phyloP scores from a whole-genome alignment of 2,797 vertebrate genomes.

The Gallinago stenura region DNA sequence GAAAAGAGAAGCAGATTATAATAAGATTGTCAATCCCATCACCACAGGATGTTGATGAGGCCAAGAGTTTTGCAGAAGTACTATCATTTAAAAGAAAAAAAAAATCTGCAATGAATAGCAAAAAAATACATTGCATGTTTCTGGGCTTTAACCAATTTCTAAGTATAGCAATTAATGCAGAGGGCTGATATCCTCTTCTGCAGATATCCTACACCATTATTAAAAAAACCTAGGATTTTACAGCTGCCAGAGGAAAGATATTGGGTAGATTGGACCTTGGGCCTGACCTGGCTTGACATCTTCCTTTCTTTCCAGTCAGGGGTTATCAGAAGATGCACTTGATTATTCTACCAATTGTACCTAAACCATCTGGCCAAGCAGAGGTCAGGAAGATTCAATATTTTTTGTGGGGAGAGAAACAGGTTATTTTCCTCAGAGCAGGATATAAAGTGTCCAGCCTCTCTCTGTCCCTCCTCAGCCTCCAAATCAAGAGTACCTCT shows the following conservation, averaged over 20 bases:
- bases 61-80: neutral
- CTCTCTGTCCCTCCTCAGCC: neutral
- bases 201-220: neutral
- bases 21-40: neutral
- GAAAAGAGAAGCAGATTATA: neutral
- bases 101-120: neutral
- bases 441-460: neutral
- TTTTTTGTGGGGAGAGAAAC: neutral
- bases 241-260: neutral
- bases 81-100: neutral
- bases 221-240: neutral
- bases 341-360: neutral
- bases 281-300: neutral
- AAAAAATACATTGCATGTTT: neutral
- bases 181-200: neutral
- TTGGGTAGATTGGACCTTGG: neutral
- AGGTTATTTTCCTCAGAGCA: neutral
- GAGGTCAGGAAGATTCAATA: neutral
- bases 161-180: neutral
- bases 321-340: neutral
- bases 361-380: neutral
- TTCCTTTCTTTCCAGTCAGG: neutral
- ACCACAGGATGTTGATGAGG: neutral
- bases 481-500: neutral
- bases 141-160: neutral